A percentile compares a stretch with the other conserved stretches of the same genome.
Evolutionary conservation across 2,797 vertebrate species (phyloP).

Genomic region (Labroides dimidiatus): DNA sequence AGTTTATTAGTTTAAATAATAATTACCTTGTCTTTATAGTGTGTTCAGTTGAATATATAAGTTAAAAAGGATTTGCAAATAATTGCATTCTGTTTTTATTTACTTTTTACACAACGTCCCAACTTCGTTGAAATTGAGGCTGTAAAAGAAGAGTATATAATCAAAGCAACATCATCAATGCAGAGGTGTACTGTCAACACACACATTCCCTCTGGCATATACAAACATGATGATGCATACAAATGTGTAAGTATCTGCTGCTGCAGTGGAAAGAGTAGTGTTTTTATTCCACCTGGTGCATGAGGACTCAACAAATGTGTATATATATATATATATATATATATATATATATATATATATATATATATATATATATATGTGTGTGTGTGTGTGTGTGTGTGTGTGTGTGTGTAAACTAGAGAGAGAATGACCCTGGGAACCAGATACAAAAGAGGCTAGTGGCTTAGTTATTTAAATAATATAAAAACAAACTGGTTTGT

Average conservation of each 20-base stretch:
- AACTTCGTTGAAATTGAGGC: no score
- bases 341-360: neutral
- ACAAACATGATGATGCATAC: slow-evolving; percentile 22
- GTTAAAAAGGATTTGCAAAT: no score
- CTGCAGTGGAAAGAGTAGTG: neutral
- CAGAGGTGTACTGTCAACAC: neutral
- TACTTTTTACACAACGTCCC: no score
- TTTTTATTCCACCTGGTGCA: slow-evolving; percentile 22
- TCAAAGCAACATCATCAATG: no score
- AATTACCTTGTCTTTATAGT: no score
- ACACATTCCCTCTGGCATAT: neutral
- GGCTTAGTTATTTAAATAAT: no score
- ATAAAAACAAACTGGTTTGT: neutral
- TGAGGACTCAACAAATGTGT: slow-evolving; percentile 12
- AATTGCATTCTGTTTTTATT: no score
- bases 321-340: neutral
- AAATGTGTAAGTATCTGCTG: slow-evolving; percentile 7
- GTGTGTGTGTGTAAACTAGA: no score
- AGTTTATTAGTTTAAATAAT: no score
- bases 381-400: no score
- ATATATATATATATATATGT: neutral
- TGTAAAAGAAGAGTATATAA: no score
- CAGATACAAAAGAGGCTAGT: neutral
- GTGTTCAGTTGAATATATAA: no score
- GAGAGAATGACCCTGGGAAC: neutral